Evolutionary conservation across 2,113 vertebrate species (phyloP).

Genomic region (Illadopsis cleaveri): DNA sequence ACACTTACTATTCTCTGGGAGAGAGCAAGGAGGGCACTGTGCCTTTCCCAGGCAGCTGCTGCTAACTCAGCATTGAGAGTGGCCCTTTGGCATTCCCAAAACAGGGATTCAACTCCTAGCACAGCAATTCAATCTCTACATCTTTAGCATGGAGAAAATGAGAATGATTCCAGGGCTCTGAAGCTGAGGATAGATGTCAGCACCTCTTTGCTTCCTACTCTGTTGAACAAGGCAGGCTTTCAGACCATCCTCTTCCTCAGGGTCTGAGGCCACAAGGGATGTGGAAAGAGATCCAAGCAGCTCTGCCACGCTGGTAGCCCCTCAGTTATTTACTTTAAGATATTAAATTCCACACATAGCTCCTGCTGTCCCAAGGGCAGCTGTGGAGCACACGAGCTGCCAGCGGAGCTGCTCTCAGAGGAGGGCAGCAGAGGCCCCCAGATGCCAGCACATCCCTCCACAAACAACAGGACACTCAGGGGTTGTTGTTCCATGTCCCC

Average conservation of each 20-base stretch:
- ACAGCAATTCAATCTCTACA: not conserved
- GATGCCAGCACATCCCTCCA: not conserved
- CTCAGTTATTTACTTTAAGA: not conserved
- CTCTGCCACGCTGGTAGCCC: not conserved
- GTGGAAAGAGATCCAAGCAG: not conserved
- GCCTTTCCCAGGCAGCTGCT: not conserved
- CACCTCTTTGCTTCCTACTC: not conserved
- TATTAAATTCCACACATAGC: constrained; percentile 3
- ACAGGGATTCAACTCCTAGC: not conserved
- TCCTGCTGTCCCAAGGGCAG: not conserved
- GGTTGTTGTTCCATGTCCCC: not conserved
- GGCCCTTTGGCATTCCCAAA: not conserved
- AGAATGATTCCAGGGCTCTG: not conserved
- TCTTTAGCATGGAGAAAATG: not conserved
- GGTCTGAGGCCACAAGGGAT: not conserved
- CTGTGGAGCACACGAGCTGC: not conserved
- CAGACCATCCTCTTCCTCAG: not conserved
- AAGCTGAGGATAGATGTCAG: not conserved
- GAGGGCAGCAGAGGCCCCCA: constrained; percentile 48
- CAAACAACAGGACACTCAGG: not conserved
- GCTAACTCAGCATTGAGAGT: not conserved
- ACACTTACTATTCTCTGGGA: not conserved
- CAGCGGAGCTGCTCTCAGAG: not conserved
- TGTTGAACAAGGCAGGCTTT: not conserved
- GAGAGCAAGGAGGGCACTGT: not conserved